Evolutionary conservation across 2,888 invertebrate species (phyloP).

Genomic region (Steinernema carpocapsae): DNA sequence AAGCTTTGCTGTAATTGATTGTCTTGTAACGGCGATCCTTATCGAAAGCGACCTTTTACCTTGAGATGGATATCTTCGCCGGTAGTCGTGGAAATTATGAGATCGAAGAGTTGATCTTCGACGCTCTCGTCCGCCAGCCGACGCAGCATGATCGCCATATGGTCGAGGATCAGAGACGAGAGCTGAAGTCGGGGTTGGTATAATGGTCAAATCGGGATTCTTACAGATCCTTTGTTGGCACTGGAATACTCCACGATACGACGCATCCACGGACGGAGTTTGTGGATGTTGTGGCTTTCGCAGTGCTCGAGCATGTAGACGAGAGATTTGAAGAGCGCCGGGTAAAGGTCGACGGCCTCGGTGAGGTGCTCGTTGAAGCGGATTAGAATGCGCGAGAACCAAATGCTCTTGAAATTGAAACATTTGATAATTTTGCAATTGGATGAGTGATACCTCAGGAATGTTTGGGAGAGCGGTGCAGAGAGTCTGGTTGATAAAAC

Average conservation of each 20-base stretch:
- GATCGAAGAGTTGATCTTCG: constrained; percentile 62
- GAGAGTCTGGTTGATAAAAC: constrained; percentile 81
- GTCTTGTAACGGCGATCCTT: background rate
- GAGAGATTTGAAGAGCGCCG: constrained; percentile 60
- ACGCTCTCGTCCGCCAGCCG: constrained; percentile 64
- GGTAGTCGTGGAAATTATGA: constrained; percentile 51
- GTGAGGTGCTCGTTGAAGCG: constrained; percentile 63
- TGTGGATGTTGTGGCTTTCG: constrained; percentile 66
- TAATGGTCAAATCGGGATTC: background rate
- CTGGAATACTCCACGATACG: constrained; percentile 54
- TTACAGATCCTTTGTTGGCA: constrained; percentile 49
- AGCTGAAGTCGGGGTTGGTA: constrained; percentile 52
- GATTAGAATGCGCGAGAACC: constrained; percentile 65
- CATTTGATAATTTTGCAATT: too few relatives aligned
- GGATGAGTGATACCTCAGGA: constrained; percentile 49
- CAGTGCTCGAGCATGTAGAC: constrained; percentile 63
- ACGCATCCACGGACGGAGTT: constrained; percentile 62
- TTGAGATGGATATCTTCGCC: constrained; percentile 48
- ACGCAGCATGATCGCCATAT: constrained; percentile 62
- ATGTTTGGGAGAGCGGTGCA: constrained; percentile 58
- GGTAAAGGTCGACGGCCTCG: constrained; percentile 53
- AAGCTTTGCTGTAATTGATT: constrained; percentile 56
- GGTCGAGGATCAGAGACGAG: constrained; percentile 59
- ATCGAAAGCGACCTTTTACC: constrained; percentile 32
- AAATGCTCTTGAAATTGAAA: constrained; percentile 51